Percentiles rank a stretch among this genome's conserved stretches.
These are phyloP conservation scores for Augiades crinisus DNA, from an alignment of 2,888 invertebrate genomes.

Conservation along the genomic window DNA sequence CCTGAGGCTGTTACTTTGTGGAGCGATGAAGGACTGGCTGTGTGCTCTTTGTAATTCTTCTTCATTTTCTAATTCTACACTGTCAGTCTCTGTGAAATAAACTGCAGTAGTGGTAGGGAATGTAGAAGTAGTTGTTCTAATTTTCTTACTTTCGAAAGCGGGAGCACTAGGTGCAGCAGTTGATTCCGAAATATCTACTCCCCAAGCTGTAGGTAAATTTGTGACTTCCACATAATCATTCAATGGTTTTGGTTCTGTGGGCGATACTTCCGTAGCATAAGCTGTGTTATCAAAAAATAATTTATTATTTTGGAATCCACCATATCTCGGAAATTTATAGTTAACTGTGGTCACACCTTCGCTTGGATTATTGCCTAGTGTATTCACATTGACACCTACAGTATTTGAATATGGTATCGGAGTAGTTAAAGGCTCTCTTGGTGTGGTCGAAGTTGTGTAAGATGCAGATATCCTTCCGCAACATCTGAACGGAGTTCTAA, in stretches of 20 bases:
- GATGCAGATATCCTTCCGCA: constrained; percentile 72
- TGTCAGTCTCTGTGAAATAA: constrained; percentile 66
- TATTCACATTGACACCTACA: constrained; percentile 54
- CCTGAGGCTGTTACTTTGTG: constrained; percentile 72
- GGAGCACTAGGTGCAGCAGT: constrained; percentile 51
- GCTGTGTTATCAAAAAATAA: constrained; percentile 44
- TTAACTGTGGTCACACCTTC: constrained; percentile 52
- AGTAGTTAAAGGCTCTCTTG: constrained; percentile 46
- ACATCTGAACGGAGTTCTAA: constrained; percentile 62
- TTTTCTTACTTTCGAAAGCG: constrained; percentile 70
- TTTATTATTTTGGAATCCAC: constrained; percentile 72
- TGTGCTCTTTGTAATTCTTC: constrained; percentile 86
- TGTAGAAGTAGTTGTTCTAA: constrained; percentile 51
- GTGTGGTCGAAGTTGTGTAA: constrained; percentile 62
- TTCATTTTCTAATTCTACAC: constrained; percentile 76
- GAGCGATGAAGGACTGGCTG: constrained; percentile 85
- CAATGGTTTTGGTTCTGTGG: constrained; percentile 67
- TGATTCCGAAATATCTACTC: constrained; percentile 54
- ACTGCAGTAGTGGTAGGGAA: constrained; percentile 56
- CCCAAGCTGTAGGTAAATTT: constrained; percentile 71
- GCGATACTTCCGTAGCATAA: constrained; percentile 69
- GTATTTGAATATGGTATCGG: constrained; percentile 75
- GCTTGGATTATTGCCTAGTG: constrained; percentile 44
- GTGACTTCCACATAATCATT: constrained; percentile 72
- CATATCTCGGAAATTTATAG: constrained; percentile 56